A percentile compares a stretch with the other conserved stretches of the same genome.
phyloP scores from a whole-genome alignment of 2,113 vertebrate genomes.

The Chelonoidis abingdonii region DNA sequence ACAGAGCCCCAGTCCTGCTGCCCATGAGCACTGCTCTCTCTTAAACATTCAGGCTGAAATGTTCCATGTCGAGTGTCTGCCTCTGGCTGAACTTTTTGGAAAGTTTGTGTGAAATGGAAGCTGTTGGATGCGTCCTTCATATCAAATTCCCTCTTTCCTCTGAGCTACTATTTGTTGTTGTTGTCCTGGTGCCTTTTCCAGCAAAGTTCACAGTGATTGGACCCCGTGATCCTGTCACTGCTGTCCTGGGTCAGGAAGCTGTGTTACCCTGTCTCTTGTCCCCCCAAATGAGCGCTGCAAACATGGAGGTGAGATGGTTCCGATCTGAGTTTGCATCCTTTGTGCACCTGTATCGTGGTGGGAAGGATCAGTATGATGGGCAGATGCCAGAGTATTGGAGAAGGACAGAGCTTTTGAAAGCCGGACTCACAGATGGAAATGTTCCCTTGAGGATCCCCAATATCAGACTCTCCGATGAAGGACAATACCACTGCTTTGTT shows the following conservation, averaged over 20 bases:
- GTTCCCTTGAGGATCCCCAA: conserved; percentile 20
- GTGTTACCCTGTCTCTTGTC: neutral
- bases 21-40: too few species aligned
- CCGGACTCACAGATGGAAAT: neutral
- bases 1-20: too few species aligned
- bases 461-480: neutral
- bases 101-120: too few species aligned
- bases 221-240: conserved; percentile 36
- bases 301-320: too few species aligned
- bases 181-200: neutral
- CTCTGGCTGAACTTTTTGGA: too few species aligned
- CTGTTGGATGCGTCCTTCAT: too few species aligned
- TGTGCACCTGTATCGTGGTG: too few species aligned
- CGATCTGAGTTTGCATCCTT: too few species aligned
- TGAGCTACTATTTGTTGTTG: neutral
- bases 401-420: conserved; percentile 44
- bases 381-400: conserved; percentile 49
- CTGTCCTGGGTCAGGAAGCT: conserved; percentile 17
- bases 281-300: too few species aligned
- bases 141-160: neutral
- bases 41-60: too few species aligned
- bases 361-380: neutral
- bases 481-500: conserved; percentile 44
- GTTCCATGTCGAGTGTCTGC: too few species aligned
- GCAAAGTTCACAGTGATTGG: neutral